Percentiles rank a stretch among this genome's conserved stretches.
Evolutionary conservation across 2,797 vertebrate genomes (phyloP).

Genomic region (Pangasius mekongensis): DNA sequence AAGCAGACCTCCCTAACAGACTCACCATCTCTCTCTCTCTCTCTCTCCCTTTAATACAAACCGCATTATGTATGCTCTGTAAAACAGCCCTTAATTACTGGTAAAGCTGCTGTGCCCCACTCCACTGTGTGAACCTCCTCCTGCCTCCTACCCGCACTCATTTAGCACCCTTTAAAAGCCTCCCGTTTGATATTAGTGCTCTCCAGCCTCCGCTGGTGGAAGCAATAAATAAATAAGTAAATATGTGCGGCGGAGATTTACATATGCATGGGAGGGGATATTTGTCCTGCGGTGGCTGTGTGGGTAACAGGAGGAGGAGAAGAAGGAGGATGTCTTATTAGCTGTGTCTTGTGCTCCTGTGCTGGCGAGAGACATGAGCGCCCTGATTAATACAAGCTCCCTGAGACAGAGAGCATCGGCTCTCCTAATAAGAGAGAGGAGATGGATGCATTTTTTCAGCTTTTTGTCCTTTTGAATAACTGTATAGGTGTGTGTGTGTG

Average conservation of each 20-base stretch:
- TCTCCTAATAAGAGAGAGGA: constrained; percentile 81
- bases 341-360: constrained; percentile 85
- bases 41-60: constrained; percentile 89
- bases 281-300: constrained; percentile 89
- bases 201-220: constrained; percentile 84
- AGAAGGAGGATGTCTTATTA: constrained; percentile 88
- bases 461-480: constrained; percentile 29
- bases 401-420: constrained; percentile 89
- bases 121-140: constrained; percentile 84
- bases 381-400: constrained; percentile 99
- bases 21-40: constrained; percentile 62
- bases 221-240: constrained; percentile 82
- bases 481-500: constrained; percentile 4
- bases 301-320: constrained; percentile 75
- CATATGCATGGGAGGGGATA: constrained; percentile 98
- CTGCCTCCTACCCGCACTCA: constrained; percentile 96
- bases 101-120: constrained; percentile 86
- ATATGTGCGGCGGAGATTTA: constrained; percentile 85
- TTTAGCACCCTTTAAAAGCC: constrained; percentile 99
- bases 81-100: constrained; percentile 99
- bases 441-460: constrained; percentile 44
- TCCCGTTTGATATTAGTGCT: constrained; percentile 98
- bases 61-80: constrained; percentile 99
- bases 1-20: constrained; percentile 44
- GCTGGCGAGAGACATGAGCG: constrained; percentile 92